Base-by-base conservation (phyloP, 2,797 vertebrate genomes). In the Halcyon leucocephala region DNA sequence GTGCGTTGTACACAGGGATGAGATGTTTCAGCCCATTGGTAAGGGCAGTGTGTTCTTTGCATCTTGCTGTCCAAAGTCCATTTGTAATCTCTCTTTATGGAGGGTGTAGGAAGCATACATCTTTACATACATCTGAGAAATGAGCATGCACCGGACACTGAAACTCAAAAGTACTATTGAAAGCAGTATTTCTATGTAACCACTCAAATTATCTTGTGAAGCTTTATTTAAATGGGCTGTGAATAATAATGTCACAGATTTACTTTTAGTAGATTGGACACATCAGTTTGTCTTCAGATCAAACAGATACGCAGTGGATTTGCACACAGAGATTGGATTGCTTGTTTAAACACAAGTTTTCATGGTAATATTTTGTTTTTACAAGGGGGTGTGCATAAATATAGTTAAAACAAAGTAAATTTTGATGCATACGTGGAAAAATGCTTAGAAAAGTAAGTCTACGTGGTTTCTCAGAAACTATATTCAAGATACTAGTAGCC, bases 221-320 rank as follows among this genome's bases (percentile, higher is more conserved):
- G 54, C 24, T 81, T 89, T 93, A 54, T 90, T 90, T 81, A 90
- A 95, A 72, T 58, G 35, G 58, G 24, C 70, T 89, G 67, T 80
- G 92, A 95, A 90, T 95, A 93, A 91, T 88, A 92, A 88, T 67
- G 21, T 58, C 77, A 95, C 64, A 87, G 69, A 49, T 83, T 86
- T 83, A 20, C 70, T 94, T 95, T 66, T 80, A 82, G 58, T 67
- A 90, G 72, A 79, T 49, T 76, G 90, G 91, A 82, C 57, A 64
- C 58, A 84, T 72, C 46, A 39, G 44, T 95, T 94, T 90, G 82
- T 80, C 79, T 93, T 91, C 90, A 83, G 61, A 86, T 88, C 82
- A 92, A 93, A 77, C 22, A 91, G 61, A 81, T 79, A 78, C 4
- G 24, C 62, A 55, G 54, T 81, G 49, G 37, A 51, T 93, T 95